These are phyloP conservation scores for Bembecia ichneumoniformis DNA, from an alignment of 2,888 invertebrate genomes.

Conservation along the genomic window DNA sequence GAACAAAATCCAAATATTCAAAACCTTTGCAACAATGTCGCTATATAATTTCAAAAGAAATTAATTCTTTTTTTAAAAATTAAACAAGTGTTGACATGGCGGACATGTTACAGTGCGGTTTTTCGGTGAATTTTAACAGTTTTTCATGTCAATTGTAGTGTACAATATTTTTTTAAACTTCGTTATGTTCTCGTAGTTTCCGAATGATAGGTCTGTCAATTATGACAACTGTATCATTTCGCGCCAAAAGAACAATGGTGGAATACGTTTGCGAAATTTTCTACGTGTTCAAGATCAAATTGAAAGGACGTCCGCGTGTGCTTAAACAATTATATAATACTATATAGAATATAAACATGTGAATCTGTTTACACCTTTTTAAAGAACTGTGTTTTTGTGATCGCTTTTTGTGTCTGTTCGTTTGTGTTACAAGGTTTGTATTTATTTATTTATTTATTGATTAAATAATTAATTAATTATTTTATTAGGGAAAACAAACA, in stretches of 20 bases:
- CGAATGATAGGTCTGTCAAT: conserved; percentile 21
- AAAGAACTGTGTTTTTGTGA: conserved; percentile 4
- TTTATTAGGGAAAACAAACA: too few relatives aligned
- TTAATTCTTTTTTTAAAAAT: conserved; percentile 7
- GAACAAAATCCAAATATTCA: conserved; percentile 6
- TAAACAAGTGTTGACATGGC: conserved; percentile 23
- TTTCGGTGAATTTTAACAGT: conserved; percentile 26
- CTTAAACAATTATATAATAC: conserved; percentile 18
- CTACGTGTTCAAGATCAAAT: conserved; percentile 63
- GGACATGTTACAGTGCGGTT: conserved; percentile 32
- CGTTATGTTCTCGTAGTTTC: conserved; percentile 13
- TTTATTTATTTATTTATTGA: too few relatives aligned
- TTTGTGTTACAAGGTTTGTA: conserved; percentile 5
- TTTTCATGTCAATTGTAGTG: conserved; percentile 23
- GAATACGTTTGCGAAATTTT: conserved; percentile 43
- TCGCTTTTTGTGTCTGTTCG: conserved; percentile 3
- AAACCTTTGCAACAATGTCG: not conserved
- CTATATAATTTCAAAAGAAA: not conserved
- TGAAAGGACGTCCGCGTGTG: conserved; percentile 54
- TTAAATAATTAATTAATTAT: too few relatives aligned
- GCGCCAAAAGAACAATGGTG: conserved; percentile 62
- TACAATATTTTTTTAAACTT: conserved; percentile 9
- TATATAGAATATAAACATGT: conserved; percentile 31
- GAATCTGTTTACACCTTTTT: not conserved
- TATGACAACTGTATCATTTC: conserved; percentile 50